Percentiles rank a stretch among this genome's conserved stretches.
phyloP scores from a whole-genome alignment of 2,113 vertebrate genomes.

The Orientallactaga bullata region DNA sequence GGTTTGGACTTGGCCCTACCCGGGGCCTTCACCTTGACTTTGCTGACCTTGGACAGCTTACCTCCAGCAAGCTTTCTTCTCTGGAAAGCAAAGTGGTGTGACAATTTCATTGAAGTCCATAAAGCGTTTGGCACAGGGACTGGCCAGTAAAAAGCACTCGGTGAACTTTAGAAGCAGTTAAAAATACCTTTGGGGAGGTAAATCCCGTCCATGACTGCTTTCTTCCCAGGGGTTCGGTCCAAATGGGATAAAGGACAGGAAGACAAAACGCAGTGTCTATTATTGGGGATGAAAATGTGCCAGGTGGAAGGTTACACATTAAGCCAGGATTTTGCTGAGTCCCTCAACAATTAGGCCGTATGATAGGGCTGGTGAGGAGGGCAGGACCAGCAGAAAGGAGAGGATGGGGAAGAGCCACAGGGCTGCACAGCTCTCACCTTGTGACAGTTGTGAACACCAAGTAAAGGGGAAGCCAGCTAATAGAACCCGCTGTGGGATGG shows the following conservation, averaged over 20 bases:
- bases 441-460: background rate
- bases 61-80: background rate
- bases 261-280: conserved; percentile 29
- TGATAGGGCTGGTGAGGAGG: background rate
- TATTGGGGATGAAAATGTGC: conserved; percentile 2
- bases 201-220: background rate
- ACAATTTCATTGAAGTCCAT: background rate
- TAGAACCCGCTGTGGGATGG: no score
- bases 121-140: background rate
- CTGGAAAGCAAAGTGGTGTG: background rate
- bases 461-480: no score
- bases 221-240: conserved; percentile 1
- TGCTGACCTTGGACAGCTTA: background rate
- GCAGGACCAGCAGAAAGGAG: background rate
- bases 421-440: background rate
- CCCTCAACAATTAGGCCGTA: background rate
- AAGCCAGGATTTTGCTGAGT: background rate
- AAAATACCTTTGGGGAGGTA: conserved; percentile 36
- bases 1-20: background rate
- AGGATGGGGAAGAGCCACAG: background rate
- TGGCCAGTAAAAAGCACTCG: background rate
- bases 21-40: background rate
- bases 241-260: conserved; percentile 14
- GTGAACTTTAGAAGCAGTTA: conserved; percentile 10
- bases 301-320: background rate